Conservation (phyloP, 2,797 vertebrate species). For the Heteromormyrus szaboi region DNA sequence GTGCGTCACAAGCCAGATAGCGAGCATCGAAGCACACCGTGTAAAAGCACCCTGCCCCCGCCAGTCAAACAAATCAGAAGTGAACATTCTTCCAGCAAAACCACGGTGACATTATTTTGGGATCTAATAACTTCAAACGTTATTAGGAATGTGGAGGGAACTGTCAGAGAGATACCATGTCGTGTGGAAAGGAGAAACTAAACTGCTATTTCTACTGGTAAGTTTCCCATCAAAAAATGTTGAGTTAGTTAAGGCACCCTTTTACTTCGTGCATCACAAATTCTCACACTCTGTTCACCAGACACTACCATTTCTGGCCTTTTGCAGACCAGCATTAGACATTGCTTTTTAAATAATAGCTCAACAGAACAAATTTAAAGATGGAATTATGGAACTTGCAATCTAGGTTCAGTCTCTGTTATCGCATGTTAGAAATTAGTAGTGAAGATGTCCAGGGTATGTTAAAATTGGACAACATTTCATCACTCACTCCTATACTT, state of each 20-base stretch:
- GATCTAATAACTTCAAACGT: background rate
- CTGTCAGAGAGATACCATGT: background rate
- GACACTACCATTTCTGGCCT: background rate
- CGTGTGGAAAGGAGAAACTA: background rate
- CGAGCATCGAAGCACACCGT: background rate
- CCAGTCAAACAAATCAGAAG: background rate
- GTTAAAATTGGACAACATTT: background rate
- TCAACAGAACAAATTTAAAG: background rate
- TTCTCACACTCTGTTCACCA: background rate
- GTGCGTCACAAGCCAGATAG: background rate
- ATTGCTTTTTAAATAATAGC: background rate
- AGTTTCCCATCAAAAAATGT: background rate
- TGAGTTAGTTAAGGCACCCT: background rate
- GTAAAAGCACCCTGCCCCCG: background rate
- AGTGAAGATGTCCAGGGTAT: background rate
- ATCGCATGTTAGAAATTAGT: background rate
- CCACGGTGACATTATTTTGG: background rate
- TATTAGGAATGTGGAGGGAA: constrained; percentile 3
- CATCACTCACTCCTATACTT: background rate
- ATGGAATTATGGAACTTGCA: background rate
- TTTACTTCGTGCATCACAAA: background rate
- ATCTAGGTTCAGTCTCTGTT: background rate
- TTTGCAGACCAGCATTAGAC: background rate
- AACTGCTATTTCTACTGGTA: background rate
- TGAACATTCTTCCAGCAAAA: background rate